A percentile compares a stretch with the other conserved stretches of the same genome.
Evolutionary conservation across 1,140 invertebrate species (phyloP).

Genomic region (Hesperophylax magnus): DNA sequence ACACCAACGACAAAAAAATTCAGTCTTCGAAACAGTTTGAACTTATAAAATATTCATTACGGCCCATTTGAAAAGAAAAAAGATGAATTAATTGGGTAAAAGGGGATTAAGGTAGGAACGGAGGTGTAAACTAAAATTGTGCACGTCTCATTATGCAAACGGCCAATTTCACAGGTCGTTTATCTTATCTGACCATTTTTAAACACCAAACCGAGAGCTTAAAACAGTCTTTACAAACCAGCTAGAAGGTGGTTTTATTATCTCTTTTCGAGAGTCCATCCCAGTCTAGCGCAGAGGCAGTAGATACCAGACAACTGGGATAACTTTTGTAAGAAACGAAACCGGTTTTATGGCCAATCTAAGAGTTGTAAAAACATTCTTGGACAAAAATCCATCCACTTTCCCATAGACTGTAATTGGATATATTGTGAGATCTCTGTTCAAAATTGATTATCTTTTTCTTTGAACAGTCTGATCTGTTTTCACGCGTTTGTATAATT

Average conservation of each 20-base stretch:
- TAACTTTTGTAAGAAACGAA: neutral
- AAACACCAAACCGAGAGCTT: neutral
- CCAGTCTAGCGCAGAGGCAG: neutral
- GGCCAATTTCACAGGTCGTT: constrained; percentile 28
- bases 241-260: neutral
- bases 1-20: too few relatives aligned
- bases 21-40: too few relatives aligned
- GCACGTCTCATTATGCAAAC: constrained; percentile 28
- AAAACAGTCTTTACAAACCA: neutral
- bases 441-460: too few relatives aligned
- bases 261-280: neutral
- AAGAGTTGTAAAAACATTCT: neutral
- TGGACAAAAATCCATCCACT: neutral
- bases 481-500: too few relatives aligned
- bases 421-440: too few relatives aligned
- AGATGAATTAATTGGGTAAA: too few relatives aligned
- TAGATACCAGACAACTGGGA: neutral
- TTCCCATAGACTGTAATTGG: neutral
- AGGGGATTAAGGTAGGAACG: too few relatives aligned
- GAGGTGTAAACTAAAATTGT: neutral
- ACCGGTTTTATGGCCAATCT: neutral
- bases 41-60: too few relatives aligned
- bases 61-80: too few relatives aligned
- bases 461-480: too few relatives aligned
- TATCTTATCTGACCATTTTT: constrained; percentile 14